Percentiles rank a stretch among this genome's conserved stretches.
These are phyloP conservation scores for Neoascia interrupta DNA, from an alignment of 2,888 invertebrate genomes.

Conservation along the genomic window DNA sequence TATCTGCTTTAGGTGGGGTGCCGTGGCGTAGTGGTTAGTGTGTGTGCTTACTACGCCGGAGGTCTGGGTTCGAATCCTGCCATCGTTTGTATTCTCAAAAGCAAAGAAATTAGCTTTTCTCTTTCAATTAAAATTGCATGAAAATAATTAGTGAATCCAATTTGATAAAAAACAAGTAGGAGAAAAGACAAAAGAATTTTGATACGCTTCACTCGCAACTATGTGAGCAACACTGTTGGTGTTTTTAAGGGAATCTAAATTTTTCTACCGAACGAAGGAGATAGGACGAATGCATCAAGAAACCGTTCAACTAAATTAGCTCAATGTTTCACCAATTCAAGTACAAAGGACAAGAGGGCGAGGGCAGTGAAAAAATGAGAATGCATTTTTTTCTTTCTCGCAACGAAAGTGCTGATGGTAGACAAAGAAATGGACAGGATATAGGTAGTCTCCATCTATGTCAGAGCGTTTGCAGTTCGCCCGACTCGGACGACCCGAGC, in stretches of 20 bases:
- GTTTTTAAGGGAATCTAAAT: no score
- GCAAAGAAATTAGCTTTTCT: conserved; percentile 16
- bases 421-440: conserved; percentile 38
- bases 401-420: conserved; percentile 46
- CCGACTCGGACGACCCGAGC: neutral
- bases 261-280: neutral
- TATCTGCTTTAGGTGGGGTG: no score
- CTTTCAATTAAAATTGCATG: conserved; percentile 37
- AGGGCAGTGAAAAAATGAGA: conserved; percentile 3
- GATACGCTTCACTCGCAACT: conserved; percentile 11
- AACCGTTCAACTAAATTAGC: conserved; percentile 54
- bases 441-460: conserved; percentile 17
- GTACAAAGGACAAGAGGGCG: neutral
- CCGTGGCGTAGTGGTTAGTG: no score
- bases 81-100: no score
- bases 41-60: no score
- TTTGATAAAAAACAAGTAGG: neutral
- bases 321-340: conserved; percentile 46
- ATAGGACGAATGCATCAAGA: conserved; percentile 1
- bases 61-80: no score
- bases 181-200: neutral
- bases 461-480: no score
- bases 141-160: conserved; percentile 29
- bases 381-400: conserved; percentile 2
- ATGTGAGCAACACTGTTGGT: no score